Conservation (phyloP, 2,113 vertebrate genomes). For the Plotosus lineatus region DNA sequence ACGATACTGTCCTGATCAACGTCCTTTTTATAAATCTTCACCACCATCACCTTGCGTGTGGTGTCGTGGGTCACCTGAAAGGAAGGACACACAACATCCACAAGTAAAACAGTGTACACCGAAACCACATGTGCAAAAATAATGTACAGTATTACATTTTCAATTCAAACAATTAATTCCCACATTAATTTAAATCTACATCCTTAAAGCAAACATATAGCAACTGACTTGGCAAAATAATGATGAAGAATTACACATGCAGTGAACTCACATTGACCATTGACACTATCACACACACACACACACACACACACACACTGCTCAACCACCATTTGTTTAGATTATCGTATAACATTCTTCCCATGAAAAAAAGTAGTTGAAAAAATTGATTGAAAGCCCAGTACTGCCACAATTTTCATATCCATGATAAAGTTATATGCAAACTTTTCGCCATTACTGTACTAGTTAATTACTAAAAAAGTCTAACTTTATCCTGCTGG, state of each 20-base stretch:
- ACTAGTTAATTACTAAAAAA: too few species aligned
- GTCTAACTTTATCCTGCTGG: too few species aligned
- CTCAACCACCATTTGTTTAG: too few species aligned
- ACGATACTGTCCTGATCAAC: constrained; percentile 87
- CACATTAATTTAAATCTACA: not conserved
- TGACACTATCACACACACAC: not conserved
- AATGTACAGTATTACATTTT: too few species aligned
- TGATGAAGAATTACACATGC: not conserved
- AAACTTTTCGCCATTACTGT: too few species aligned
- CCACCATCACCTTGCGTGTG: constrained; percentile 82
- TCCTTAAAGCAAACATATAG: not conserved
- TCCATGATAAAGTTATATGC: too few species aligned
- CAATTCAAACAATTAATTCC: not conserved
- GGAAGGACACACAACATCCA: not conserved
- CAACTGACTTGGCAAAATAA: not conserved
- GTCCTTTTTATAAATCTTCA: constrained; percentile 88
- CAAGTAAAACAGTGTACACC: not conserved
- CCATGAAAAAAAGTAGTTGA: too few species aligned
- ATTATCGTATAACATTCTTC: too few species aligned
- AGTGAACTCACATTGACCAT: not conserved
- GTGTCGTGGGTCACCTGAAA: constrained; percentile 76
- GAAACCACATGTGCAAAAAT: not conserved
- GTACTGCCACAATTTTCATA: too few species aligned
- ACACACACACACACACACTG: too few species aligned
- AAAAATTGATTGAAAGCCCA: too few species aligned